phyloP scores from a whole-genome alignment of 2,797 vertebrate species.

The Chromobotia macracanthus region DNA sequence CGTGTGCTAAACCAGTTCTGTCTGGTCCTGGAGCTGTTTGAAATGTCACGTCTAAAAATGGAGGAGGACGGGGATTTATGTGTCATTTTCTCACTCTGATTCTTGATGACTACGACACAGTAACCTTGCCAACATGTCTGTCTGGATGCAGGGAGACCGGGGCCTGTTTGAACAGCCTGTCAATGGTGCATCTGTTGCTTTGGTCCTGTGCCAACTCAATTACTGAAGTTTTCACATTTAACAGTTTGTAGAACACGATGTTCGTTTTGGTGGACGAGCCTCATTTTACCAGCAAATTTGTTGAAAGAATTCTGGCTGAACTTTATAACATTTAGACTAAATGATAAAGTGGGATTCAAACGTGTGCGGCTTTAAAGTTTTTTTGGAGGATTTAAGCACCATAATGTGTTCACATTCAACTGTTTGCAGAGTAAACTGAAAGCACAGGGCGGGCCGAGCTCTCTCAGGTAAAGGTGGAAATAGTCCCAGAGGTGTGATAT shows the following conservation, averaged over 20 bases:
- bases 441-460: background rate
- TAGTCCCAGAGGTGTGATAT: conserved; percentile 24
- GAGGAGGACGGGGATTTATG: conserved; percentile 49
- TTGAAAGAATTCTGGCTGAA: background rate
- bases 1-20: conserved; percentile 40
- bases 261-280: background rate
- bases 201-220: conserved; percentile 45
- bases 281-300: background rate
- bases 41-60: conserved; percentile 68
- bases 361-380: background rate
- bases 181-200: conserved; percentile 54
- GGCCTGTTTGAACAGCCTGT: conserved; percentile 53
- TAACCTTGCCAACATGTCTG: conserved; percentile 30
- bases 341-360: background rate
- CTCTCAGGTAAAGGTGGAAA: conserved; percentile 36
- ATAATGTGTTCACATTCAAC: background rate
- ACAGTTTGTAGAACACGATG: background rate
- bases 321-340: background rate
- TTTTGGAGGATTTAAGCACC: background rate
- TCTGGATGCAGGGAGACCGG: conserved; percentile 21
- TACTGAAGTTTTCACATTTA: conserved; percentile 17
- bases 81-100: conserved; percentile 49
- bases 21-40: conserved; percentile 39
- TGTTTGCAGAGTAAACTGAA: background rate
- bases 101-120: conserved; percentile 34